These are phyloP conservation scores for Siniperca obscura DNA, from an alignment of 2,797 vertebrate genomes.

Conservation along the genomic window DNA sequence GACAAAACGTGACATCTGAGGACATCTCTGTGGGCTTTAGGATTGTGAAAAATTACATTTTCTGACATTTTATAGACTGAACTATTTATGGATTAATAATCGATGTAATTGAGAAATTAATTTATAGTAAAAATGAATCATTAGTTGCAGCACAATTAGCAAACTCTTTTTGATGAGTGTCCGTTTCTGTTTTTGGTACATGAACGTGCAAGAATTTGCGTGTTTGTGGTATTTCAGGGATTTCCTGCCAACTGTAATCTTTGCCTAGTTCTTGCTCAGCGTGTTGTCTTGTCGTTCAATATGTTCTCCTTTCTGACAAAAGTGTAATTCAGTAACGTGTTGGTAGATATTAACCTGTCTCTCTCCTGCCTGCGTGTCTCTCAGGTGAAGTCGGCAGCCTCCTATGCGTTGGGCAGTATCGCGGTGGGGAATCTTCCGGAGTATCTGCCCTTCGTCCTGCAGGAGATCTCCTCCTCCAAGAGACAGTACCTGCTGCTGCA, in stretches of 20 bases:
- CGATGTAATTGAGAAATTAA: neutral
- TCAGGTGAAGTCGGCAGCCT: slow-evolving; percentile 95
- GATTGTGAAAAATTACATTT: neutral
- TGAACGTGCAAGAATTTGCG: too few species aligned
- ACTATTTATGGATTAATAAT: neutral
- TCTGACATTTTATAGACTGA: too few species aligned
- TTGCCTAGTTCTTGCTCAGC: neutral
- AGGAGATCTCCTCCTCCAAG: slow-evolving; percentile 98
- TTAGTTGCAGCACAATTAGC: too few species aligned
- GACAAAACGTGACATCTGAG: neutral
- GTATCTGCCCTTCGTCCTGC: slow-evolving; percentile 97
- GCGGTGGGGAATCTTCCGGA: slow-evolving; percentile 98
- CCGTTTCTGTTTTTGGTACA: too few species aligned
- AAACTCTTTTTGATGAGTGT: too few species aligned
- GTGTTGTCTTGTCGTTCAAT: too few species aligned
- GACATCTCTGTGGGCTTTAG: neutral
- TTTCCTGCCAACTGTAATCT: neutral
- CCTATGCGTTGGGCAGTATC: slow-evolving; percentile 97
- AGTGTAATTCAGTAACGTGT: neutral
- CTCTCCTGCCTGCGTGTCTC: neutral
- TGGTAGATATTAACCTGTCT: neutral
- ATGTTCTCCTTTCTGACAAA: too few species aligned
- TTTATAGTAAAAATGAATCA: too few species aligned
- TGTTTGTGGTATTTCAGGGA: too few species aligned
- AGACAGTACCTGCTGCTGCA: slow-evolving; percentile 98